Evolutionary conservation across 2,797 vertebrate genomes (phyloP), one percentile per base, ranked within the genome.

Genomic region (Oreortyx pictus): DNA sequence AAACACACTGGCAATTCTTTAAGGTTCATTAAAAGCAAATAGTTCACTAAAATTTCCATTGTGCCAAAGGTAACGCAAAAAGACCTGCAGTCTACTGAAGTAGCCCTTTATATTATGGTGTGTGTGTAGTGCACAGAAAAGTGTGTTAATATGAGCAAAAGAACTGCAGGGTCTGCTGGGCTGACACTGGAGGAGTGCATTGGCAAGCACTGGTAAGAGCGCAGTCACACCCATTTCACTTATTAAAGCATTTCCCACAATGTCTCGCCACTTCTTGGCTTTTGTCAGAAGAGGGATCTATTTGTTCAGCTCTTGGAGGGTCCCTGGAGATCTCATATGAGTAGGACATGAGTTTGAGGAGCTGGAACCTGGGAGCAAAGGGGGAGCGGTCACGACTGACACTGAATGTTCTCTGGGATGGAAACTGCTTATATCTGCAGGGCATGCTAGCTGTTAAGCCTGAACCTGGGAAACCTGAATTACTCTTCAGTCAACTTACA

Each of bases 31-130:
- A 31, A 64, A 86, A 84, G 47, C 2, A 0, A 33, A 9, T n/a
- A 9, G 3, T 74, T 73, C 2, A n/a, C 0, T 0, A 43, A 54
- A 46, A 17, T 29, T 14, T 15, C 9, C 13, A 6, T 35, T 74
- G 17, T 39, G 29, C 22, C 29, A 7, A 9, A 46, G 27, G 5
- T 57, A 44, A 19, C 4, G 22, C 66, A 49, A 77, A 41, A 31
- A 84, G 88, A 60, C 56, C 39, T 23, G 11, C 4, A 46, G 16
- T 44, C 23, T 7, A 0, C 20, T 57, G 4, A 25, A 59, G 22
- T 7, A 44, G 18, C 12, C 9, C 35, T 78, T 72, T 39, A 3
- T 22, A 37, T 2, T 4, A 1, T 2, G 14, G 24, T 16, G 4
- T 6, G 8, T 31, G 23, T 54, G 47, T n/a, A 37, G 27, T 11